Base-by-base conservation (phyloP, 2,797 vertebrate genomes). In the Spea hammondii region DNA sequence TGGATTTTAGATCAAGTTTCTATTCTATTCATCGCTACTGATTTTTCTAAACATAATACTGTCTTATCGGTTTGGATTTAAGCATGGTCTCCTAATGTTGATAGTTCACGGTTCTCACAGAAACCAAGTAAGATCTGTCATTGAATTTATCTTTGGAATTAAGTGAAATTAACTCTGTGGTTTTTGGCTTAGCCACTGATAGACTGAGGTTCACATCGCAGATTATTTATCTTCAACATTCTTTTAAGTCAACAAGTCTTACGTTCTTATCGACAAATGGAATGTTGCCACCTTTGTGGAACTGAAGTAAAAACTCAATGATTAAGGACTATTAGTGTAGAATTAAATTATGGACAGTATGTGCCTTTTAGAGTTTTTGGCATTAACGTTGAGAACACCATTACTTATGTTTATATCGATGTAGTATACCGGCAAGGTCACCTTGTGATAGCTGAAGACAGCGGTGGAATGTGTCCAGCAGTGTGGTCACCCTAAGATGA, bases 191-290 rank as follows among this genome's bases (percentile, higher is more conserved):
- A 13, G 46, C 65, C 6, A 14, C 4, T 46, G 60, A 70, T 65
- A 55, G 45, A 70, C 72, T 71, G 73, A 44, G 59, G 13, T 76
- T 50, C 64, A 47, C 70, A 73, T 77, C 6, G 17, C 57, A 49
- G 45, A 45, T 44, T 70, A 32, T 32, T 32, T 32, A 32, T 32
- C 32, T 32, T 32, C 68, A 32, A 60, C 62, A 62, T 72, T 64
- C 0, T 4, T 55, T 14, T 48, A 4, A 13, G 0, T 2, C 72
- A 3, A 0, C 0, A 51, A 44, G 79, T 68, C 83, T 72, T 76
- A 45, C 0, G 12, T 68, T 70, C 47, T 62, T 75, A 84, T 6
- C 72, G 74, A 72, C 81, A 79, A 65, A 80, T 82, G 75, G 80
- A 72, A 48, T 68, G 75, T 72, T 70, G 49, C 74, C 79, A 83